These are phyloP conservation scores for Eptesicus fuscus DNA, from an alignment of 2,113 vertebrate species.

Conservation along the genomic window DNA sequence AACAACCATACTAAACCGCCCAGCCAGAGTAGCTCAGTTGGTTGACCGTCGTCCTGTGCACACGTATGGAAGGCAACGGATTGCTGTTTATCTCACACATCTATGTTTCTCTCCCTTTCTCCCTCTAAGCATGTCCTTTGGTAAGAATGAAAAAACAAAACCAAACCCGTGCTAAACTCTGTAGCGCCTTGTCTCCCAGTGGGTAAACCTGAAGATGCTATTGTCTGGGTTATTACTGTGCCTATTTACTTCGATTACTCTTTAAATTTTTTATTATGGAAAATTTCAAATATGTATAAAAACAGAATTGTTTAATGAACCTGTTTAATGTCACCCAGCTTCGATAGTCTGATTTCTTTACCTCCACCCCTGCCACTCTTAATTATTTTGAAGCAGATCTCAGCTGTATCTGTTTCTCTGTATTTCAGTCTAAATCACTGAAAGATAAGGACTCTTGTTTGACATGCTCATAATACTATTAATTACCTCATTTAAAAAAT, in stretches of 20 bases:
- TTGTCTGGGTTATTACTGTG: background rate
- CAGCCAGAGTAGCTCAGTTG: background rate
- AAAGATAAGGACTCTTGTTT: background rate
- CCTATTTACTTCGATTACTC: background rate
- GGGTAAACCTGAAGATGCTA: background rate
- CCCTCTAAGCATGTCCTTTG: too few relatives aligned
- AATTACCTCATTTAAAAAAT: background rate
- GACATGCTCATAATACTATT: background rate
- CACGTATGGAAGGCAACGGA: too few relatives aligned
- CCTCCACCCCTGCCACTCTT: fast-evolving
- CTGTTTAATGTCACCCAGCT: background rate
- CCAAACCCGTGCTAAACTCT: background rate
- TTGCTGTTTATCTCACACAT: too few relatives aligned
- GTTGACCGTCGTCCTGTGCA: too few relatives aligned
- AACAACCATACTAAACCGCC: background rate
- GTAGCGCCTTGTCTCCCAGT: background rate
- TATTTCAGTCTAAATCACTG: background rate
- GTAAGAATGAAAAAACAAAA: background rate
- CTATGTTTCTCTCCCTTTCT: too few relatives aligned
- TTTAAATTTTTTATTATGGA: background rate
- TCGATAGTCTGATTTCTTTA: background rate
- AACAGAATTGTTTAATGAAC: background rate
- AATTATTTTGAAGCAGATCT: background rate
- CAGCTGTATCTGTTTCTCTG: background rate
- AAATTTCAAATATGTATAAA: background rate